Conservation (phyloP, 1,140 invertebrate species). For the fruit fly (Drosophila melanogaster) region Release_6_plus_ISO1_MT NT_033779.5:17239501-17240000, state of each 20-base stretch:
- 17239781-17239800: too few relatives aligned
- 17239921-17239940: background rate
- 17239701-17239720: too few relatives aligned
- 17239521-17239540: slow-evolving; percentile 82
- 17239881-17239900: background rate
- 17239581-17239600: slow-evolving; percentile 6
- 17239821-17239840: background rate
- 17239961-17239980: slow-evolving; percentile 29
- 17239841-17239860: background rate
- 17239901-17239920: slow-evolving; percentile 28
- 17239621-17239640: background rate
- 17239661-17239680: too few relatives aligned
- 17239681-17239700: background rate
- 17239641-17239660: background rate
- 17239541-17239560: slow-evolving; percentile 74
- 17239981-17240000: slow-evolving; percentile 37
- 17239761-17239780: too few relatives aligned
- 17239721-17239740: too few relatives aligned
- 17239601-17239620: slow-evolving; percentile 20
- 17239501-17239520: slow-evolving; percentile 82
- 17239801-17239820: too few relatives aligned
- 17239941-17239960: slow-evolving; percentile 29
- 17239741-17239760: too few relatives aligned
- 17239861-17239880: background rate
- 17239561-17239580: slow-evolving; percentile 23